A percentile compares a stretch with the other conserved stretches of the same genome.
These are phyloP conservation scores for Sorex maritimensis DNA, from an alignment of 2,797 vertebrate genomes.

Conservation along the genomic window DNA sequence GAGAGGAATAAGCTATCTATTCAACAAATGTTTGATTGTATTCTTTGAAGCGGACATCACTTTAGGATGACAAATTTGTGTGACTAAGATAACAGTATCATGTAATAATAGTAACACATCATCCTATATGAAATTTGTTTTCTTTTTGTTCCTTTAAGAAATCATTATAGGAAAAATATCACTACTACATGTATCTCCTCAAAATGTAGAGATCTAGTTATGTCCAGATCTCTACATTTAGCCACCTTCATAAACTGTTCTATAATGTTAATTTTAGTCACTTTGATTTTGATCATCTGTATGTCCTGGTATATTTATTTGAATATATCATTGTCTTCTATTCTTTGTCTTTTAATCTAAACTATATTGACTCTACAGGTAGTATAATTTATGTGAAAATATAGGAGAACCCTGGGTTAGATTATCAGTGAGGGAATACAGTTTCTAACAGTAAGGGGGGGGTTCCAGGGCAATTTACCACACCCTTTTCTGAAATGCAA, in stretches of 20 bases:
- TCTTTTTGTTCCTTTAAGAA: slow-evolving; percentile 44
- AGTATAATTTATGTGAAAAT: slow-evolving; percentile 59
- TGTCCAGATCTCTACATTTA: slow-evolving; percentile 7
- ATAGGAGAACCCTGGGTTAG: slow-evolving; percentile 22
- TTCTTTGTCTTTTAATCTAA: slow-evolving; percentile 39
- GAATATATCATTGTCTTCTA: slow-evolving; percentile 46
- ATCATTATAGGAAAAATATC: not conserved
- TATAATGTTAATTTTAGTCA: slow-evolving; percentile 1
- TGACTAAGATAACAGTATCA: not conserved
- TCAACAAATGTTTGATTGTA: slow-evolving; percentile 40
- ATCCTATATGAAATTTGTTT: slow-evolving; percentile 22
- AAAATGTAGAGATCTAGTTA: slow-evolving; percentile 49
- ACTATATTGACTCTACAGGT: slow-evolving; percentile 11
- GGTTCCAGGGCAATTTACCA: not conserved
- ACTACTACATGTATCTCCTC: not conserved
- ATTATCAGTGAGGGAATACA: slow-evolving; percentile 66
- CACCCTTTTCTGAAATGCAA: slow-evolving; percentile 58
- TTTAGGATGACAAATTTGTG: slow-evolving; percentile 8
- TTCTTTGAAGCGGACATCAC: slow-evolving; percentile 35
- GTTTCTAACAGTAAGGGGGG: slow-evolving; percentile 20
- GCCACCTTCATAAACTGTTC: slow-evolving; percentile 20
- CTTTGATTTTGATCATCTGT: slow-evolving; percentile 26
- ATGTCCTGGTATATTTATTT: slow-evolving; percentile 55
- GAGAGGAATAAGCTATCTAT: slow-evolving; percentile 48
- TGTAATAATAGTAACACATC: not conserved